Evolutionary conservation across 2,888 invertebrate genomes (phyloP), one percentile per base, ranked within the genome.

Genomic region (Clunio marinus): DNA sequence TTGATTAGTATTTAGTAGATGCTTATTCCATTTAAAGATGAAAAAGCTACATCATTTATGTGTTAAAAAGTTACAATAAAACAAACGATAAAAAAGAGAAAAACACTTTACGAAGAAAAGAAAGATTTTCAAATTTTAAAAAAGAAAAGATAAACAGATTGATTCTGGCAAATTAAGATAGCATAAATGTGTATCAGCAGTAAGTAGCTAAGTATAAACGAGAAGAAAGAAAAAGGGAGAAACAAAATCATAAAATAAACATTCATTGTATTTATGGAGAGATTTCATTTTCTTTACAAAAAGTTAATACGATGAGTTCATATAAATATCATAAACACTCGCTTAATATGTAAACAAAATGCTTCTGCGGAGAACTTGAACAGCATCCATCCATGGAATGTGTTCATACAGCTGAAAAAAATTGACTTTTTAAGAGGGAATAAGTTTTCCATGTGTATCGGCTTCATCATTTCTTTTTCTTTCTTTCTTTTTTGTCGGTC

Each of bases 351-450:
- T 27, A 57, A 57, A 57, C 57, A 57, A 51, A n/a, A 57, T 27
- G 25, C n/a, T 27, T 24, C 13, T 24, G n/a, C n/a, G n/a, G n/a
- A n/a, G n/a, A n/a, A n/a, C n/a, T n/a, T 8, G 51, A 17, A 45
- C 45, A 51, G 51, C 51, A n/a, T 51, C 22, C 10, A 4, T 24
- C 15, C 20, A 20, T 4, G 25, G 25, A 57, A 25, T 27, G 57
- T 57, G 57, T 27, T 13, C 27, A 25, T 63, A 27, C 63, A 63
- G 63, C 63, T 63, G 63, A 1, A 46, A 63, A 41, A n/a, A 37
- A 20, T 58, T 17, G 45, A 63, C 27, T 63, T 46, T 25, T 28
- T 46, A 63, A 63, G 63, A 46, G 63, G 46, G 46, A 63, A 63
- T 46, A 25, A 32, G 15, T 59, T 27, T 59, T 10, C 59, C 59